Percentiles rank a stretch among this genome's conserved stretches.
Evolutionary conservation across 1,140 invertebrate species (phyloP).

Genomic region (Myzus persicae): DNA sequence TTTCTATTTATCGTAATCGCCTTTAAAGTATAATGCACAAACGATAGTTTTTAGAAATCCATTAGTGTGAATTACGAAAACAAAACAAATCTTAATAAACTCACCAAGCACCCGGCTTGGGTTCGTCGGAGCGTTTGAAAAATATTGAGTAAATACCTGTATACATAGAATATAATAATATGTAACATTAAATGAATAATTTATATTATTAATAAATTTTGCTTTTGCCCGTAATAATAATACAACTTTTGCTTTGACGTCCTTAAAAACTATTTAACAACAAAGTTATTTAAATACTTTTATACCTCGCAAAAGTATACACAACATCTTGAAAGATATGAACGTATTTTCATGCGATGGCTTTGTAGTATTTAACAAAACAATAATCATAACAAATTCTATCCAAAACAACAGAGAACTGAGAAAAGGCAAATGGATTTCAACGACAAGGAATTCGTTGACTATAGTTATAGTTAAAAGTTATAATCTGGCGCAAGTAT

Average conservation of each 20-base stretch:
- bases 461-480: too few species aligned
- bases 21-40: neutral
- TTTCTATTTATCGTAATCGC: neutral
- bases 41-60: neutral
- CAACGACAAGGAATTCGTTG: neutral
- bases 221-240: neutral
- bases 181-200: neutral
- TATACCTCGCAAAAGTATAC: neutral
- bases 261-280: neutral
- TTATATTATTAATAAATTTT: neutral
- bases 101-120: neutral
- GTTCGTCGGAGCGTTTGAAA: neutral
- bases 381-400: neutral
- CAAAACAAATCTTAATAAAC: neutral
- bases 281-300: neutral
- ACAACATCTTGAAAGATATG: neutral
- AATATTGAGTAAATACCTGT: neutral
- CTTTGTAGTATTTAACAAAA: neutral
- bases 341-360: neutral
- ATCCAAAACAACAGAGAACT: neutral
- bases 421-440: neutral
- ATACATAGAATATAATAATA: too few species aligned
- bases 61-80: neutral
- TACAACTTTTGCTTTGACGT: neutral
- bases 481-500: neutral